Base-by-base conservation (phyloP, 2,113 vertebrate genomes). In the Laterallus jamaicensis region DNA sequence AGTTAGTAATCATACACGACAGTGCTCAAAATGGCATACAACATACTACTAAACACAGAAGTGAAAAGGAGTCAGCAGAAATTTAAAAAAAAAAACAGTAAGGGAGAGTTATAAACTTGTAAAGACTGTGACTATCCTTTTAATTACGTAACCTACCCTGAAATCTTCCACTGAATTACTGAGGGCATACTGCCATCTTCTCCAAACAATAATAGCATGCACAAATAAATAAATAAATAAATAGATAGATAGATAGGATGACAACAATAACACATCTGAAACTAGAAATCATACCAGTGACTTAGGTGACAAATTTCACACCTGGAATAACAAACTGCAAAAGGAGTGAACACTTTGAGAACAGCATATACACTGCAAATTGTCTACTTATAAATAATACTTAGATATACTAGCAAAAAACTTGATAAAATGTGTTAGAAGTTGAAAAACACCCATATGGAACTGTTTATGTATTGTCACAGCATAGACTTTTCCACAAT, bases 1-100 rank as follows among this genome's bases (percentile, higher is more conserved):
- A 94, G 69, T 55, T 21, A 93, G 96, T 39, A 39, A 97, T 96
- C 92, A 95, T 82, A 95, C 47, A 86, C 3, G 5, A 73, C 47
- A 92, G 73, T 67, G 52, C 83, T 96, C 55, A 88, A 25, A 86
- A 74, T 44, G 44, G 25, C 73, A 58, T 56, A 62, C 32, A 95
- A 67, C n/a, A 85, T 31, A 81, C 22, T 79, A 71, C 25, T 69
- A 82, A 90, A 68, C 42, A 84, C 12, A 87, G 40, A 44, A 32
- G 22, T 58, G 50, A 67, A 56, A 84, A 77, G 5, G 28, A 69
- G 15, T 64, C 47, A 79, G 15, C 7, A 55, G 11, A 93, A 90
- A 76, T 24, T 73, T 7, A 82, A 73, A 62, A 58, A 22, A 8
- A 89, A 78, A 76, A 78, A 73, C 71, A 82, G 17, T 17, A 47